Conservation (phyloP, 2,113 vertebrate genomes). For the Phalacrocorax aristotelis region DNA sequence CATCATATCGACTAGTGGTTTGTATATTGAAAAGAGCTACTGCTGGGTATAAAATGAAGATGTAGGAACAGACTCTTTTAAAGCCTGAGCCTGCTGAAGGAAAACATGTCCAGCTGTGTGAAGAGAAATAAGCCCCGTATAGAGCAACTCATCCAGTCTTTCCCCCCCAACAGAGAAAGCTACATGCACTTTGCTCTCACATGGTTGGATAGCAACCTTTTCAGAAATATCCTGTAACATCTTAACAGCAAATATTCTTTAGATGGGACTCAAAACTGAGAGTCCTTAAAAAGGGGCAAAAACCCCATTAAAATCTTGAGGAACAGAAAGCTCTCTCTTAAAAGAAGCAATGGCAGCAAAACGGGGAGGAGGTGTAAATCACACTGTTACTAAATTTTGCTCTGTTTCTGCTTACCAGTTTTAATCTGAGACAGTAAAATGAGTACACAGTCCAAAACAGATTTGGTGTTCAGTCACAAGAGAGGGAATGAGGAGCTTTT, state of each 20-base stretch:
- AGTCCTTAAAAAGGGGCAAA: not conserved
- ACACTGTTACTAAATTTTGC: not conserved
- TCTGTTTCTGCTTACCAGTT: not conserved
- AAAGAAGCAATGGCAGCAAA: not conserved
- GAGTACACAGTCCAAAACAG: not conserved
- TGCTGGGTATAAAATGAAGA: not conserved
- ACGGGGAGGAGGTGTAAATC: not conserved
- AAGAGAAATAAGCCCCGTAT: not conserved
- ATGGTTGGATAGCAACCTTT: not conserved
- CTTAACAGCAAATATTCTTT: not conserved
- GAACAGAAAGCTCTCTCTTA: not conserved
- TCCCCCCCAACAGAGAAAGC: not conserved
- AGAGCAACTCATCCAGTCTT: not conserved
- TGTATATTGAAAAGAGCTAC: not conserved
- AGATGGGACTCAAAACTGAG: not conserved
- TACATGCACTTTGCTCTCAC: not conserved
- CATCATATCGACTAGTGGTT: not conserved
- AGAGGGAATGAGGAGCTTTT: not conserved
- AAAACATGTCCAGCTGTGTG: not conserved
- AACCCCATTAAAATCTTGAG: not conserved
- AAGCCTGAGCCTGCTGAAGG: not conserved
- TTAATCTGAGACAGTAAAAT: not conserved
- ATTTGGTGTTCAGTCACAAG: not conserved
- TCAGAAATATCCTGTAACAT: not conserved
- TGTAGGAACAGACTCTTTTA: not conserved